Evolutionary conservation across 2,888 invertebrate genomes (phyloP).

Genomic region (Tiliacea aurago): DNA sequence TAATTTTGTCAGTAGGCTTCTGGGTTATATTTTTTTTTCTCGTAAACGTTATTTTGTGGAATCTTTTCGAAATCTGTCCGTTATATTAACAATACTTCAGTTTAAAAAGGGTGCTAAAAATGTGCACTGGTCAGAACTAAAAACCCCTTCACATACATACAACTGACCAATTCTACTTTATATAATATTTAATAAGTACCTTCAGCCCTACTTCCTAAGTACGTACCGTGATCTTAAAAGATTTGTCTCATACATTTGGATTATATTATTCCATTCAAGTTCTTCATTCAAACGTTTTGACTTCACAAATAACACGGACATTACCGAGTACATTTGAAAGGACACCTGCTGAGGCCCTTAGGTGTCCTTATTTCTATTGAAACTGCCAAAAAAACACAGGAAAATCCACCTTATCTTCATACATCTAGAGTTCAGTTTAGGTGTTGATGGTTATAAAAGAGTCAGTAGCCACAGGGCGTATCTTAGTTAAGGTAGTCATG

Average conservation of each 20-base stretch:
- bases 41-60: not conserved
- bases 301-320: slow-evolving; percentile 79
- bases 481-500: slow-evolving; percentile 87
- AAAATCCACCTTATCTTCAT: slow-evolving; percentile 61
- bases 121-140: slow-evolving; percentile 12
- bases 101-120: not conserved
- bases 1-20: slow-evolving; percentile 30
- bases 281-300: slow-evolving; percentile 69
- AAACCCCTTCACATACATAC: slow-evolving; percentile 10
- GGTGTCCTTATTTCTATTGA: slow-evolving; percentile 82
- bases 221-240: slow-evolving; percentile 46
- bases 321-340: slow-evolving; percentile 80
- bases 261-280: slow-evolving; percentile 57
- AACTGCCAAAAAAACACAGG: slow-evolving; percentile 48
- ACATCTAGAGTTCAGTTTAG: slow-evolving; percentile 51
- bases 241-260: slow-evolving; percentile 57
- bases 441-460: slow-evolving; percentile 60
- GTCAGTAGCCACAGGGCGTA: slow-evolving; percentile 88
- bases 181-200: slow-evolving; percentile 33
- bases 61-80: slow-evolving; percentile 8
- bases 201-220: slow-evolving; percentile 14
- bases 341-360: slow-evolving; percentile 87
- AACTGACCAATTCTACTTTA: slow-evolving; percentile 36
- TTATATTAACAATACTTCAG: slow-evolving; percentile 24
- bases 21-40: slow-evolving; percentile 8